These are phyloP conservation scores for Drosophila subsilvestris DNA, from an alignment of 2,888 invertebrate genomes.

Conservation along the genomic window DNA sequence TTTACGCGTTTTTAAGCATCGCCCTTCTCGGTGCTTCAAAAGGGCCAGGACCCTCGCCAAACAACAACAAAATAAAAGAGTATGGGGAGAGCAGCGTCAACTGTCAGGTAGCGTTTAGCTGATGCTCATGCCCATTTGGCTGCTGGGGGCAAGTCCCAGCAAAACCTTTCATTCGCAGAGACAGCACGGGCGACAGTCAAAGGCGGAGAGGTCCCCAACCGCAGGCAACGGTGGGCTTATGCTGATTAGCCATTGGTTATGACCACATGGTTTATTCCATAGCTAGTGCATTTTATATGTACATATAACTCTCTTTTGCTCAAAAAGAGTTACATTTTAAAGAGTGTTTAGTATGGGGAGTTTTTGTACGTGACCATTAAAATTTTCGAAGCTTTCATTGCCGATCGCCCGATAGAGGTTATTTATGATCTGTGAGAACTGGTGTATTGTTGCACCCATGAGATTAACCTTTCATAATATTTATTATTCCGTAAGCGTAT, in stretches of 20 bases:
- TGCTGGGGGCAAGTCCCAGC: slow-evolving; percentile 24
- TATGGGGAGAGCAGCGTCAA: slow-evolving; percentile 21
- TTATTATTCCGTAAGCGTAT: slow-evolving; percentile 25
- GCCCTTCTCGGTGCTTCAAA: slow-evolving; percentile 19
- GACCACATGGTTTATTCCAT: neutral
- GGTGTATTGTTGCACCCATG: neutral
- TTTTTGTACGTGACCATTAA: no score
- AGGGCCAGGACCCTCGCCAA: slow-evolving; percentile 1
- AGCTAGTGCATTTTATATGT: neutral
- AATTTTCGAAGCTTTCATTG: no score
- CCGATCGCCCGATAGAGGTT: no score
- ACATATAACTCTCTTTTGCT: neutral
- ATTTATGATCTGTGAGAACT: no score
- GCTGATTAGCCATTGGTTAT: slow-evolving; percentile 7
- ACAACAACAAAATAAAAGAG: slow-evolving; percentile 14
- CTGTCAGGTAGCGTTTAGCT: slow-evolving; percentile 48
- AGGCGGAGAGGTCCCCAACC: slow-evolving; percentile 23
- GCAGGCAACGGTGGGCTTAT: neutral
- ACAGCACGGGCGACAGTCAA: slow-evolving; percentile 13
- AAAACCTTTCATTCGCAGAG: slow-evolving; percentile 33
- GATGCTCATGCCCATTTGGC: slow-evolving; percentile 36
- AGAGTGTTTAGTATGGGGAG: no score
- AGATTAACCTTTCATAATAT: neutral
- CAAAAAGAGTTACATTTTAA: no score
- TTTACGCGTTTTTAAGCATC: slow-evolving; percentile 63